Evolutionary conservation across 2,113 vertebrate genomes (phyloP).

Genomic region (Chunga burmeisteri): DNA sequence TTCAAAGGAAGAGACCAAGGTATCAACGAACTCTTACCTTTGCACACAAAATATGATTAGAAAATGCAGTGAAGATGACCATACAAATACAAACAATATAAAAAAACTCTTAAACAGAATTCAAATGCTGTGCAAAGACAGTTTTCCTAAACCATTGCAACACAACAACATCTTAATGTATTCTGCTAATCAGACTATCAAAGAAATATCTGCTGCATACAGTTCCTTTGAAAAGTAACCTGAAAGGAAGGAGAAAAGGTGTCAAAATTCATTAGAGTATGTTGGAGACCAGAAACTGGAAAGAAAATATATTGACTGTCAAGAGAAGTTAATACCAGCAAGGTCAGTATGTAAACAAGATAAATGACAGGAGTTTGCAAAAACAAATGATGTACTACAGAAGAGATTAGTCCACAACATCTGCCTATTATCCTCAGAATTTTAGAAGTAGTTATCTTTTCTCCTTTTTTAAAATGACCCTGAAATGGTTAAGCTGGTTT

Average conservation of each 20-base stretch:
- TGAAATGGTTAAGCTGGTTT: neutral
- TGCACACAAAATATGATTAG: neutral
- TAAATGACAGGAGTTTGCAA: neutral
- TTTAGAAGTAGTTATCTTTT: neutral
- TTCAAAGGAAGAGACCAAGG: neutral
- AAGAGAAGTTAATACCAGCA: neutral
- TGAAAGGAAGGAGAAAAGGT: neutral
- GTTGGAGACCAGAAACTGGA: neutral
- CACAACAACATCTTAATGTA: neutral
- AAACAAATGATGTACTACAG: neutral
- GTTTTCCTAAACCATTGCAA: neutral
- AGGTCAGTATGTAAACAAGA: neutral
- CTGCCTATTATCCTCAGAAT: neutral
- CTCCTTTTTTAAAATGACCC: neutral
- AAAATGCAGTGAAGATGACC: neutral
- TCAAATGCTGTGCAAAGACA: neutral
- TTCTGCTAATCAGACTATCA: neutral
- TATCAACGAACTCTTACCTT: neutral
- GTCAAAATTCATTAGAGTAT: neutral
- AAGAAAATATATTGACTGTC: neutral
- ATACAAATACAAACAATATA: neutral
- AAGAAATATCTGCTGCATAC: neutral
- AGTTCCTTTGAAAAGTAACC: neutral
- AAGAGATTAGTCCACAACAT: neutral
- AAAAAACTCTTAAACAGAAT: neutral